Base-by-base conservation (phyloP, 2,888 invertebrate genomes). In the Pseudeuparius sepicola region DNA sequence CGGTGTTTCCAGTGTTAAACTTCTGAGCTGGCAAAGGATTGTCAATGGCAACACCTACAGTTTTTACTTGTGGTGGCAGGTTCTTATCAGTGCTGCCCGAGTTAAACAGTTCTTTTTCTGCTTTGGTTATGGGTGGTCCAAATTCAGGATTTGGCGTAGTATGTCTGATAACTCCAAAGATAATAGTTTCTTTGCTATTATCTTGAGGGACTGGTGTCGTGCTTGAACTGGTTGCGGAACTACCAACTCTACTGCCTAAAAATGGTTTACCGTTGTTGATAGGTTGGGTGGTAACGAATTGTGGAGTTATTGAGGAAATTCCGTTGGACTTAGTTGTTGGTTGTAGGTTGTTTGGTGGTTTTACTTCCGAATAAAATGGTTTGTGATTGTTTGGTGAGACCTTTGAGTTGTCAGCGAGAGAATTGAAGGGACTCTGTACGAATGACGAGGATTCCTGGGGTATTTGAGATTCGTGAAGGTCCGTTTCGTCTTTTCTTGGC, bases 401-500 rank as follows among this genome's bases (percentile, higher is more conserved):
- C 3, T 43, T 41, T 3, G 37, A 37, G 29, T 34, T 40, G 13
- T 48, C 44, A 4, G 48, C 42, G 12, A 58, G 49, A 26, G 40
- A 45, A 30, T 59, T 60, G 15, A 43, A 48, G 3, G 47, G 43
- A 42, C 60, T 68, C 23, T 73, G 70, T 2, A 73, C 74, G 53
- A 86, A 85, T 0, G 85, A 82, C 0, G 81, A 79, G 4, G 79
- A 76, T 59, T 86, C 86, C 5, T 85, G 82, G 0, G 78, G 71
- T 2, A 78, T 70, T 55, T 83, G 83, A 52, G 72, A 71, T 58
- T 84, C 56, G 5, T 52, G 52, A 1, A n/a, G 50, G 51, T 11
- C 48, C 49, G 11, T 11, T 11, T 20, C 12, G 14, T 4, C 15
- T 5, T 3, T 24, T 32, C n/a, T 20, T 13, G 25, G n/a, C n/a